phyloP scores from a whole-genome alignment of 1,140 invertebrate genomes.

The Idris sp. region DNA sequence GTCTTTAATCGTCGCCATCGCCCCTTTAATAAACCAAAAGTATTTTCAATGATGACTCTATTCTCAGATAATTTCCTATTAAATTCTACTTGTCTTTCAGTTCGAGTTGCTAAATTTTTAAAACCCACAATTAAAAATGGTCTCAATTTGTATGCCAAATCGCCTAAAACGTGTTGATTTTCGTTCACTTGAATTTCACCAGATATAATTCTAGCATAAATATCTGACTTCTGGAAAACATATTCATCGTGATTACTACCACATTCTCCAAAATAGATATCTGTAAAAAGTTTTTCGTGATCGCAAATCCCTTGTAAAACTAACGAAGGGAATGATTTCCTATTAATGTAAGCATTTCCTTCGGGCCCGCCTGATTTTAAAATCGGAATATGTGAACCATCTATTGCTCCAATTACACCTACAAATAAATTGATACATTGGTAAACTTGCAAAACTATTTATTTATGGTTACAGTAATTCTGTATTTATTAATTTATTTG shows the following conservation, averaged over 20 bases:
- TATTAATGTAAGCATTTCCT: not conserved
- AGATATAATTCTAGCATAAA: not conserved
- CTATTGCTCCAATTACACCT: not conserved
- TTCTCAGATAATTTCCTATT: not conserved
- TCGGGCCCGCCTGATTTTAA: not conserved
- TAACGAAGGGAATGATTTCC: not conserved
- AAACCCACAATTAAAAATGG: not conserved
- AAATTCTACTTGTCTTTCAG: not conserved
- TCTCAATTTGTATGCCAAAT: not conserved
- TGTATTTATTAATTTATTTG: too few relatives aligned
- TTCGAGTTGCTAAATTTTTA: not conserved
- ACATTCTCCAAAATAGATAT: not conserved
- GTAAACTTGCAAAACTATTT: too few relatives aligned
- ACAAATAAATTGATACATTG: too few relatives aligned
- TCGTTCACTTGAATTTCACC: not conserved
- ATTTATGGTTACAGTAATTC: too few relatives aligned
- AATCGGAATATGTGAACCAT: not conserved
- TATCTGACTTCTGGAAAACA: not conserved
- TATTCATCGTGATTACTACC: not conserved
- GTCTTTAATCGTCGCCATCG: slow-evolving; percentile 1
- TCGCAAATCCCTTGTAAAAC: not conserved
- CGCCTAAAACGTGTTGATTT: not conserved
- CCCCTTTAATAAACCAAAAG: not conserved
- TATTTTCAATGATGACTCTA: not conserved
- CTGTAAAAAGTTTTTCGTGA: not conserved